These are phyloP conservation scores for Spodoptera picta DNA, from an alignment of 2,888 invertebrate species.

Conservation along the genomic window DNA sequence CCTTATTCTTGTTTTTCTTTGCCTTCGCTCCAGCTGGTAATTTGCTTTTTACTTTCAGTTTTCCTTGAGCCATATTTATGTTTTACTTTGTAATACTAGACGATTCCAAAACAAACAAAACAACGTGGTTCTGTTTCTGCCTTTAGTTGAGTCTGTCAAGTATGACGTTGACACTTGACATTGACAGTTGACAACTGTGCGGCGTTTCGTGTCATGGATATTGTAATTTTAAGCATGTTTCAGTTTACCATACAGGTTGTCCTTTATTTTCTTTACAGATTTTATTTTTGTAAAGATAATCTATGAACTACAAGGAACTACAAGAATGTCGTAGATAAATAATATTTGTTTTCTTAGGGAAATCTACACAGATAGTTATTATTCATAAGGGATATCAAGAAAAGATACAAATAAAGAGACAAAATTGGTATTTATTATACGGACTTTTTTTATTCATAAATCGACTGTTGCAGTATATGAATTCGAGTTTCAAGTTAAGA, in stretches of 20 bases:
- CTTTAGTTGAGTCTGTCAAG: neutral
- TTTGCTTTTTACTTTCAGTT: conserved; percentile 91
- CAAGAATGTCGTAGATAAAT: no score
- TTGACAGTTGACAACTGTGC: neutral
- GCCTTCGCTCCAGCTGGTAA: conserved; percentile 87
- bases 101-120: conserved; percentile 11
- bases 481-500: conserved; percentile 88
- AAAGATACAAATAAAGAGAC: conserved; percentile 62
- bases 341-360: no score
- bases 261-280: neutral
- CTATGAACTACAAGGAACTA: no score
- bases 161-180: conserved; percentile 1
- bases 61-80: conserved; percentile 91
- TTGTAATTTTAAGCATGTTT: conserved; percentile 4
- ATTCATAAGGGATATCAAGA: conserved; percentile 38
- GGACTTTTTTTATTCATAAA: conserved; percentile 85
- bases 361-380: neutral
- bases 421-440: conserved; percentile 68
- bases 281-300: no score
- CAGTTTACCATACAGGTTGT: neutral
- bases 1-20: conserved; percentile 86
- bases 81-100: conserved; percentile 6
- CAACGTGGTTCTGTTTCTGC: conserved; percentile 29
- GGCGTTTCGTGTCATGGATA: conserved; percentile 18
- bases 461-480: conserved; percentile 88